Evolutionary conservation across 2,113 vertebrate species (phyloP), one percentile per base, ranked within the genome.

Genomic region (Carettochelys insculpta): DNA sequence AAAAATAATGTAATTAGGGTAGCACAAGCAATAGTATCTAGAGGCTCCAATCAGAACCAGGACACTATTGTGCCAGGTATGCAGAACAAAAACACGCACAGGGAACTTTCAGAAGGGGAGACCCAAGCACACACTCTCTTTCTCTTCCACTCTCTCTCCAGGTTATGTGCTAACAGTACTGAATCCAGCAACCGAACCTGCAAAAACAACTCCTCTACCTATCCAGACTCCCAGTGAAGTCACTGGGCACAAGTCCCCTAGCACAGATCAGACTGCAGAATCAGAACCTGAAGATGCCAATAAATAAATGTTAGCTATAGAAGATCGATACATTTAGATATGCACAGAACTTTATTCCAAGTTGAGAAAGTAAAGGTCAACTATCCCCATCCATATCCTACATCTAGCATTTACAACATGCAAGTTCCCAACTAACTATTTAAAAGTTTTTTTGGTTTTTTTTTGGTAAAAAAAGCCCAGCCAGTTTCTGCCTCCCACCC

Each of bases 111-210:
- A n/a, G n/a, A n/a, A n/a, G n/a, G n/a, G n/a, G n/a, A n/a, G n/a
- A n/a, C n/a, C n/a, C n/a, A n/a, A n/a, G n/a, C n/a, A n/a, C n/a
- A n/a, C n/a, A n/a, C n/a, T n/a, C n/a, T n/a, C n/a, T n/a, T n/a
- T n/a, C n/a, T n/a, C n/a, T n/a, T n/a, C n/a, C 16, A 0, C 2
- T 1, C 4, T 25, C 34, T 5, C 10, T 68, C 11, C 80, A 38
- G 48, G 80, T 51, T 0, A 0, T 51, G 34, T 4, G 53, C 43
- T 58, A 51, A 78, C 20, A 45, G 14, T 50, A 90, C 31, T 45
- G 22, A n/a, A 68, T 68, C 77, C 83, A 38, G 31, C 47, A 11
- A 45, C 54, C 6, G 24, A 22, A 13, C 31, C 78, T 85, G 80
- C 3, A 95, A 68, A 11, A 82, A 17, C 38, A 68, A 68, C 61